Evolutionary conservation across 1,140 invertebrate species (phyloP).

Genomic region (Drosophila insularis): DNA sequence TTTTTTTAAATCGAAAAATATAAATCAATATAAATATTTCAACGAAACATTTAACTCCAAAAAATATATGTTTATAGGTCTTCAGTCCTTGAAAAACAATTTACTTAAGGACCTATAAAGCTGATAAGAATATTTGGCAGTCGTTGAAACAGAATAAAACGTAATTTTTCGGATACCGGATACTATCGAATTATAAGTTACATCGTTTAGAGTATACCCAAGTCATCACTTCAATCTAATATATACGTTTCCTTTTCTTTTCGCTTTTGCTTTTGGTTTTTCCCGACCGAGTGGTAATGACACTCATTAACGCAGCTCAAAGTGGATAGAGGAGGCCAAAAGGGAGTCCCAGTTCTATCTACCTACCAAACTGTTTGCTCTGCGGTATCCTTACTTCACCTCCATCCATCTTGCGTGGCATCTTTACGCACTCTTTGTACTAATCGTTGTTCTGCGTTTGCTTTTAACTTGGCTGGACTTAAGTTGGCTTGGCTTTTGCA

Average conservation of each 20-base stretch:
- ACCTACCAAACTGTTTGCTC: neutral
- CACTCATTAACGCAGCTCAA: conserved; percentile 69
- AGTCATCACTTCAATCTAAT: neutral
- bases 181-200: neutral
- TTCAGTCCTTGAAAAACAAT: no score
- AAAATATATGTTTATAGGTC: no score
- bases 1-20: no score
- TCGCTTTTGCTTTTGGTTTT: conserved; percentile 35
- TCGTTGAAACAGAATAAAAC: no score
- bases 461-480: conserved; percentile 12
- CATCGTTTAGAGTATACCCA: neutral
- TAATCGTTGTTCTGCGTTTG: conserved; percentile 61
- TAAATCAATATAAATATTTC: no score
- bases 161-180: no score
- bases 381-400: neutral
- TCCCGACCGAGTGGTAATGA: conserved; percentile 64
- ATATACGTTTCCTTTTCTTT: neutral
- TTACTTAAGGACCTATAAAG: no score
- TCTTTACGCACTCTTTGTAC: conserved; percentile 55
- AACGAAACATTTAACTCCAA: no score
- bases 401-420: neutral
- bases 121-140: no score
- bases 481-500: conserved; percentile 57
- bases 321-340: conserved; percentile 9
- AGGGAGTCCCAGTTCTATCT: neutral